Conservation (phyloP, 1,140 invertebrate species). For the Leptopilina clavipes region DNA sequence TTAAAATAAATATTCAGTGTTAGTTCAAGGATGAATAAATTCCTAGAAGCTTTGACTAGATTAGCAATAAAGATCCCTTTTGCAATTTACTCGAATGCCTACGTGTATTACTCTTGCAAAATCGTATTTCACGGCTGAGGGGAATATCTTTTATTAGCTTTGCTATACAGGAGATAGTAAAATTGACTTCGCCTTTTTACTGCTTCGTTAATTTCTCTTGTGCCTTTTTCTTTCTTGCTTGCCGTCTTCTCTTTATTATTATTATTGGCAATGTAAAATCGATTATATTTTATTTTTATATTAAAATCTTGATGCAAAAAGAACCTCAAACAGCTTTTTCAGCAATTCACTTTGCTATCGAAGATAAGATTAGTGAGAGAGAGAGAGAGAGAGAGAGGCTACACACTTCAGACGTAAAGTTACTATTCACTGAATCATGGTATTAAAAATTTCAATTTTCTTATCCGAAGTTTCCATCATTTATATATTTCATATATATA, state of each 20-base stretch:
- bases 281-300: not conserved
- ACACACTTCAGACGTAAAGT: not conserved
- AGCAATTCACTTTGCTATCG: not conserved
- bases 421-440: constrained; percentile 5
- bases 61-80: constrained; percentile 18
- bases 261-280: not conserved
- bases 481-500: not conserved
- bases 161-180: not conserved
- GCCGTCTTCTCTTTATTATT: too few relatives aligned
- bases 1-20: not conserved
- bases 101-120: constrained; percentile 1
- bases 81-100: not conserved
- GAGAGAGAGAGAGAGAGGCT: too few relatives aligned
- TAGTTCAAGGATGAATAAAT: not conserved
- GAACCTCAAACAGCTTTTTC: not conserved
- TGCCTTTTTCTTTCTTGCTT: not conserved
- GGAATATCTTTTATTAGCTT: constrained; percentile 20
- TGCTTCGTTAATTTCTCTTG: constrained; percentile 16
- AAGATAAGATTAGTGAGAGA: not conserved
- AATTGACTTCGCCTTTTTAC: not conserved
- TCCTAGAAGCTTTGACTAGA: not conserved
- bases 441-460: constrained; percentile 19
- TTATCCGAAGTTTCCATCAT: not conserved
- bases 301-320: not conserved
- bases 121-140: not conserved